A percentile compares a stretch with the other conserved stretches of the same genome.
Evolutionary conservation across 92 coral and sea anemone genomes (phyloP).

Genomic region (Porites rus): DNA sequence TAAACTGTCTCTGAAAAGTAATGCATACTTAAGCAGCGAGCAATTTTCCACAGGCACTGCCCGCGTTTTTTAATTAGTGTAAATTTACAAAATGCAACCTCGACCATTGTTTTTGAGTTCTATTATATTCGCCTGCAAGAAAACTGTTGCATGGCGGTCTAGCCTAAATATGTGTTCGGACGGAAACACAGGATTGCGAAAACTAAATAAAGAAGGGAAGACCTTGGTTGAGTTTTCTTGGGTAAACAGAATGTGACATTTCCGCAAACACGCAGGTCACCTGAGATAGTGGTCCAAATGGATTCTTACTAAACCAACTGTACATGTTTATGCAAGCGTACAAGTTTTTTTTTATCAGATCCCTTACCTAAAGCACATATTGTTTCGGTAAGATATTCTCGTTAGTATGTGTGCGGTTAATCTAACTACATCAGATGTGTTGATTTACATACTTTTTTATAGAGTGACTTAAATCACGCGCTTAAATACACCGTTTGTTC

Average conservation of each 20-base stretch:
- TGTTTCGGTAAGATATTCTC: background rate
- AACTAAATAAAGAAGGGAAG: slow-evolving; percentile 7
- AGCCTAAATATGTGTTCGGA: background rate
- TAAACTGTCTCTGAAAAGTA: too few species aligned
- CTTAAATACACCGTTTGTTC: background rate
- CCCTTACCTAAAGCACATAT: background rate
- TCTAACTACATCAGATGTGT: too few species aligned
- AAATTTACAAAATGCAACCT: too few species aligned
- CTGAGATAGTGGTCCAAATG: background rate
- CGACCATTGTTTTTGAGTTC: too few species aligned
- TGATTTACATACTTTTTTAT: background rate
- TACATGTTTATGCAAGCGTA: slow-evolving; percentile 51
- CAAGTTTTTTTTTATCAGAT: slow-evolving; percentile 68
- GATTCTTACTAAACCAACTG: slow-evolving; percentile 8
- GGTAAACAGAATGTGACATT: slow-evolving; percentile 25
- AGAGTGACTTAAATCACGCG: background rate
- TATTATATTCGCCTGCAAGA: too few species aligned
- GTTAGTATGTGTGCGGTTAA: background rate
- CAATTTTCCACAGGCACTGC: too few species aligned
- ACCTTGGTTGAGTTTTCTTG: background rate
- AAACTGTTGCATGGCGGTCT: too few species aligned
- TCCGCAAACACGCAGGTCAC: slow-evolving; percentile 22
- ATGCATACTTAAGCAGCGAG: too few species aligned
- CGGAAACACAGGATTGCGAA: slow-evolving; percentile 24
- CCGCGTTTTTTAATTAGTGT: too few species aligned